Percentiles rank a stretch among this genome's conserved stretches.
Conservation (phyloP, 2,113 vertebrate genomes). For the Arenaria interpres region DNA sequence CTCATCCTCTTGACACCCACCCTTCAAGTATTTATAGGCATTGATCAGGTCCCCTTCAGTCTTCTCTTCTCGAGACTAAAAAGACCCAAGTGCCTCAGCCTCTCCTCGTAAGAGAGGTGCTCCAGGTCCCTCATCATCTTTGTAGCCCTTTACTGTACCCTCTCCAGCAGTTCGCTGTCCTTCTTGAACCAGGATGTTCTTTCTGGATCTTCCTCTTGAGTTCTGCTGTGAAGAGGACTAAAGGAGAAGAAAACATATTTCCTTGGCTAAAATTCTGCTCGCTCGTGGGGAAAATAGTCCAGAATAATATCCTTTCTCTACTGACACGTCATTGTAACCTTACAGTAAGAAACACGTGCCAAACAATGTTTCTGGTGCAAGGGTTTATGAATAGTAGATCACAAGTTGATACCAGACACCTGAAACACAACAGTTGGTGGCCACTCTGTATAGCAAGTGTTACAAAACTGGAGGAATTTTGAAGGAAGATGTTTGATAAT, state of each 20-base stretch:
- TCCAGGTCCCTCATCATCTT: too few relatives aligned
- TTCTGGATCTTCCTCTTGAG: neutral
- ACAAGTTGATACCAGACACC: neutral
- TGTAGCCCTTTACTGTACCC: too few relatives aligned
- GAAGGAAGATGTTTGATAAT: neutral
- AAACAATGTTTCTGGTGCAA: neutral
- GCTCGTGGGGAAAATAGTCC: neutral
- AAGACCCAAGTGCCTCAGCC: too few relatives aligned
- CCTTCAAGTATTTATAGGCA: too few relatives aligned
- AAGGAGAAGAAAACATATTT: neutral
- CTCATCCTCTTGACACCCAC: too few relatives aligned
- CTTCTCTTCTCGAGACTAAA: too few relatives aligned
- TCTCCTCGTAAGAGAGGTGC: too few relatives aligned
- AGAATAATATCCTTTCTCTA: neutral
- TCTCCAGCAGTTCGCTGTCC: too few relatives aligned
- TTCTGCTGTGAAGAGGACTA: neutral
- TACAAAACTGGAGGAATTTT: neutral
- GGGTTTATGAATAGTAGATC: neutral
- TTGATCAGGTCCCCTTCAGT: too few relatives aligned
- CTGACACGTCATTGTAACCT: neutral
- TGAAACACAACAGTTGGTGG: neutral
- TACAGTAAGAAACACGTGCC: neutral
- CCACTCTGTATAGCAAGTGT: neutral
- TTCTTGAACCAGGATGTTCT: too few relatives aligned
- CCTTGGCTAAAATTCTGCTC: neutral